Percentiles rank a stretch among this genome's conserved stretches.
Conservation (phyloP, 1,140 invertebrate species). For the Zaprionus inermis region DNA sequence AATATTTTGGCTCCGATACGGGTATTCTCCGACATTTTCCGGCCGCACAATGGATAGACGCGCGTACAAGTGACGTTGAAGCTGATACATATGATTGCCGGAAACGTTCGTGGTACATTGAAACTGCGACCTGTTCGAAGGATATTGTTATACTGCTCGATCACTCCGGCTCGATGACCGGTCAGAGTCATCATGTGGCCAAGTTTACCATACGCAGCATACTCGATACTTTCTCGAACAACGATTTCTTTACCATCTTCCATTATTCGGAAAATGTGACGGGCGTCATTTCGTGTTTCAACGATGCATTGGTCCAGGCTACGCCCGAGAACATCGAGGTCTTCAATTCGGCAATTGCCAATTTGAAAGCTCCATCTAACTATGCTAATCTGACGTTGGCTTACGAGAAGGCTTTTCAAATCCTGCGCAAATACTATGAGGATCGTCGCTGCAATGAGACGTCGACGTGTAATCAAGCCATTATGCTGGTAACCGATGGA, state of each 20-base stretch:
- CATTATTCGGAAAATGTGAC: slow-evolving; percentile 88
- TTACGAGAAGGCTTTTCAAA: slow-evolving; percentile 93
- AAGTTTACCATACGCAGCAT: slow-evolving; percentile 92
- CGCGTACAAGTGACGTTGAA: slow-evolving; percentile 81
- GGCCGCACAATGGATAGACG: slow-evolving; percentile 86
- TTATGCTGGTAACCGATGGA: slow-evolving; percentile 99
- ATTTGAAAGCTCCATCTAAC: slow-evolving; percentile 88
- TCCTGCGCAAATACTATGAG: slow-evolving; percentile 89
- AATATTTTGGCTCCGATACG: slow-evolving; percentile 96
- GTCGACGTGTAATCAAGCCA: slow-evolving; percentile 95
- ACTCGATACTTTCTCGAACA: slow-evolving; percentile 97
- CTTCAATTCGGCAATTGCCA: slow-evolving; percentile 89
- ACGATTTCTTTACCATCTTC: slow-evolving; percentile 98
- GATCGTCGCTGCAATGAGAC: slow-evolving; percentile 86
- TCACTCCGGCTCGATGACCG: slow-evolving; percentile 98
- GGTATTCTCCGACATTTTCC: slow-evolving; percentile 97
- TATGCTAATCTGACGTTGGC: slow-evolving; percentile 95
- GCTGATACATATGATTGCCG: slow-evolving; percentile 93
- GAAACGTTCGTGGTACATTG: slow-evolving; percentile 96
- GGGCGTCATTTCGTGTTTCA: slow-evolving; percentile 92
- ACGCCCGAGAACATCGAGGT: slow-evolving; percentile 94
- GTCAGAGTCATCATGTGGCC: slow-evolving; percentile 88
- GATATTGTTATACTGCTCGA: slow-evolving; percentile 98
- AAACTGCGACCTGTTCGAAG: slow-evolving; percentile 98
- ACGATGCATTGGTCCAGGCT: slow-evolving; percentile 93